Percentiles rank a stretch among this genome's conserved stretches.
These are phyloP conservation scores for Ariolimax columbianus DNA, from an alignment of 2,888 invertebrate species.

Conservation along the genomic window DNA sequence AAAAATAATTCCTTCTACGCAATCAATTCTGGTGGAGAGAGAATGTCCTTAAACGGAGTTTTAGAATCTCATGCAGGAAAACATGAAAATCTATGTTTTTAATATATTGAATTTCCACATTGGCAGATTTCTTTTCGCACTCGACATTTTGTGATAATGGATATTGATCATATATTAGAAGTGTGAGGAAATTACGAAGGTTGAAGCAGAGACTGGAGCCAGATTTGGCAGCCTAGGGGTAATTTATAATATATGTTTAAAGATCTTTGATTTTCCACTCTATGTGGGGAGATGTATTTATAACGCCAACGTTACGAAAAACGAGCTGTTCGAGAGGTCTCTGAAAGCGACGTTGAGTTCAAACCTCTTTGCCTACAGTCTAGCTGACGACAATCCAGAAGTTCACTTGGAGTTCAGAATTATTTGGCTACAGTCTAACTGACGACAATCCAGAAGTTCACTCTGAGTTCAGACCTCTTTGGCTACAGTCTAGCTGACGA, in stretches of 20 bases:
- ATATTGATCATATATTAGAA: not conserved
- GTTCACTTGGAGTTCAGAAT: too few relatives aligned
- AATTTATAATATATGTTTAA: not conserved
- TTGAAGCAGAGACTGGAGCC: not conserved
- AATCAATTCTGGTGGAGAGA: not conserved
- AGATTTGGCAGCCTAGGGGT: too few relatives aligned
- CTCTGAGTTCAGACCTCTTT: too few relatives aligned
- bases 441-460: too few relatives aligned
- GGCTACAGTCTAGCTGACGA: too few relatives aligned
- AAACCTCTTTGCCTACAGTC: too few relatives aligned
- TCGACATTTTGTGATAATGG: not conserved
- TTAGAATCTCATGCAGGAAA: not conserved
- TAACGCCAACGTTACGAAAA: too few relatives aligned
- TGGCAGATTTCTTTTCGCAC: not conserved
- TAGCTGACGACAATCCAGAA: too few relatives aligned
- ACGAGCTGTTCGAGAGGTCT: too few relatives aligned
- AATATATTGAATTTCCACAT: not conserved
- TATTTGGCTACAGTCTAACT: too few relatives aligned
- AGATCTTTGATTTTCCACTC: not conserved
- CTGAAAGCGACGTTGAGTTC: too few relatives aligned
- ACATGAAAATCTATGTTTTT: not conserved
- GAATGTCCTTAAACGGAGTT: not conserved
- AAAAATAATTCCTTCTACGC: not conserved
- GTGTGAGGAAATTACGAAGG: not conserved
- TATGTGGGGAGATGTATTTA: too few relatives aligned